Conservation (phyloP, 30 jellyfish, hydroid and myxozoan species). For the Pseudorhiza aurosa region DNA sequence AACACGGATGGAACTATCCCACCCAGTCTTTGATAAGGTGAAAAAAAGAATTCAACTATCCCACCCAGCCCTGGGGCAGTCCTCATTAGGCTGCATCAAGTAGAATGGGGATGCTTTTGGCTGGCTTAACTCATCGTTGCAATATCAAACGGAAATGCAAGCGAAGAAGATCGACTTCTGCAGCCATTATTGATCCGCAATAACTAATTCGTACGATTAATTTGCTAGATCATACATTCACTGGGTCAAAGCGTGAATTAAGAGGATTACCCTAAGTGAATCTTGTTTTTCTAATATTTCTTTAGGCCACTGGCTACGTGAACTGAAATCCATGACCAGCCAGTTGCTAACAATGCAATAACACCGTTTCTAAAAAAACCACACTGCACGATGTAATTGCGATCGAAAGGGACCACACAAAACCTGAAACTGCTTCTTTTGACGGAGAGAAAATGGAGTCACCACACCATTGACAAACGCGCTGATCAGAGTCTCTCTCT, state of each 20-base stretch:
- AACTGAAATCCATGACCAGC: background rate
- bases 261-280: background rate
- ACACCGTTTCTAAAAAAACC: background rate
- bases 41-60: no score
- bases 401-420: background rate
- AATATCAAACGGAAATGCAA: conserved; percentile 4
- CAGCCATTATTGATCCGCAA: conserved; percentile 1
- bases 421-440: background rate
- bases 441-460: background rate
- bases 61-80: background rate
- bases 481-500: background rate
- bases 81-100: background rate
- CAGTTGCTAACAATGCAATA: background rate
- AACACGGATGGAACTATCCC: no score
- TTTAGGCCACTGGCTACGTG: background rate
- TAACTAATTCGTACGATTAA: conserved; percentile 7
- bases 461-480: background rate
- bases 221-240: background rate
- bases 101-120: no score
- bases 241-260: background rate
- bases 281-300: background rate
- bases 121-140: background rate
- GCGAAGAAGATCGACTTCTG: background rate
- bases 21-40: no score
- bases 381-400: background rate